Percentiles rank a stretch among this genome's conserved stretches.
Evolutionary conservation across 2,113 vertebrate species (phyloP).

Genomic region (Cavia aperea): DNA sequence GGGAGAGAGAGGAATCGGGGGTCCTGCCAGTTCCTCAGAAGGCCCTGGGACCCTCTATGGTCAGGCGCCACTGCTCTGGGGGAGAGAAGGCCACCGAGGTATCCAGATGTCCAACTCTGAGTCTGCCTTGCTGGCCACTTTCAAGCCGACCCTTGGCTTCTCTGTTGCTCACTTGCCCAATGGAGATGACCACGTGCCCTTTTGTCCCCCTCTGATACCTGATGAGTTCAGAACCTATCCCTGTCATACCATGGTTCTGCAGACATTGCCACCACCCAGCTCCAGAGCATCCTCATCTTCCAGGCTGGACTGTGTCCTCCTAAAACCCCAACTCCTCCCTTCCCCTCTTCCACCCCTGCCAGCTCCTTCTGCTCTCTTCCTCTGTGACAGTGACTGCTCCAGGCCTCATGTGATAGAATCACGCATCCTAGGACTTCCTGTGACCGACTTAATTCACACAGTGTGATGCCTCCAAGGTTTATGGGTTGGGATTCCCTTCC

Average conservation of each 20-base stretch:
- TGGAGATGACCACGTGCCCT: not conserved
- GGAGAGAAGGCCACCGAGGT: not conserved
- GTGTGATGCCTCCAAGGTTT: not conserved
- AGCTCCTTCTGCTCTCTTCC: rapidly evolving
- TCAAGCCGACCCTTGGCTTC: not conserved
- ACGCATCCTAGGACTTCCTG: rapidly evolving
- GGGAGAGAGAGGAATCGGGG: no score
- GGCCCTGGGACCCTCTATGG: not conserved
- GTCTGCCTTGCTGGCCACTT: not conserved
- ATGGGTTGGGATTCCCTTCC: rapidly evolving
- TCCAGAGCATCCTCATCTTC: not conserved
- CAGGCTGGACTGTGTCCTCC: not conserved
- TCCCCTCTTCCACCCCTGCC: not conserved
- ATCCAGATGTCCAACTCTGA: not conserved
- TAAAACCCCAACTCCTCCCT: rapidly evolving
- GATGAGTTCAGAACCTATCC: not conserved
- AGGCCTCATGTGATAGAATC: not conserved
- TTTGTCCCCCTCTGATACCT: not conserved
- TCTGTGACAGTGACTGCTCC: not conserved
- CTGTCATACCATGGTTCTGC: rapidly evolving
- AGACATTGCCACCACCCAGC: no score
- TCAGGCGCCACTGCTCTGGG: not conserved
- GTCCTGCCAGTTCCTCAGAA: not conserved
- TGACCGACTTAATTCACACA: not conserved
- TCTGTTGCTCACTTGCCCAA: not conserved